phyloP scores from a whole-genome alignment of 2,888 invertebrate genomes.

The Agrochola lota region DNA sequence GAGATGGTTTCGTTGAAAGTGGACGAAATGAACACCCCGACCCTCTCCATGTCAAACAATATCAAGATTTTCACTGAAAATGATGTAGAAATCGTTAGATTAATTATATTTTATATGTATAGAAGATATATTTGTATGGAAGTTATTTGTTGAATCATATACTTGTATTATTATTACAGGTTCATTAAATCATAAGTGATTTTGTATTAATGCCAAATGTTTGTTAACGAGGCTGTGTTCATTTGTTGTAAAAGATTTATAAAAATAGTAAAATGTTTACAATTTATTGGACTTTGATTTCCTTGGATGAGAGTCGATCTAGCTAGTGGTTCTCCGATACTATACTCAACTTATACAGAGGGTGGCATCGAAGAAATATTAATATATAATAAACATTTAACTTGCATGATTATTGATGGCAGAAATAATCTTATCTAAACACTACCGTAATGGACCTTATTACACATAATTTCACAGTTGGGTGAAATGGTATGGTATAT shows the following conservation, averaged over 20 bases:
- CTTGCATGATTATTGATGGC: slow-evolving; percentile 49
- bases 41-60: slow-evolving; percentile 62
- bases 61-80: slow-evolving; percentile 75
- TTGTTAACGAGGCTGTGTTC: slow-evolving; percentile 76
- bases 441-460: slow-evolving; percentile 7
- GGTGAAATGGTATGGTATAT: slow-evolving; percentile 24
- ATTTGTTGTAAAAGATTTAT: slow-evolving; percentile 73
- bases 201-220: slow-evolving; percentile 72
- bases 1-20: slow-evolving; percentile 73
- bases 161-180: slow-evolving; percentile 64
- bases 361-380: slow-evolving; percentile 12
- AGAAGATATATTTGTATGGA: slow-evolving; percentile 67
- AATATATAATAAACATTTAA: slow-evolving; percentile 8
- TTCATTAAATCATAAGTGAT: slow-evolving; percentile 67
- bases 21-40: slow-evolving; percentile 60
- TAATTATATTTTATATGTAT: slow-evolving; percentile 62
- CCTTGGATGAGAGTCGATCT: slow-evolving; percentile 47
- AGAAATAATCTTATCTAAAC: slow-evolving; percentile 29
- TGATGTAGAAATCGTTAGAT: slow-evolving; percentile 63
- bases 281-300: slow-evolving; percentile 72
- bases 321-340: slow-evolving; percentile 4
- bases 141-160: slow-evolving; percentile 68
- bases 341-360: slow-evolving; percentile 12
- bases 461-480: slow-evolving; percentile 18
- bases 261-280: slow-evolving; percentile 76